A percentile compares a stretch with the other conserved stretches of the same genome.
Evolutionary conservation across 2,113 vertebrate genomes (phyloP).

Genomic region (Uria aalge): DNA sequence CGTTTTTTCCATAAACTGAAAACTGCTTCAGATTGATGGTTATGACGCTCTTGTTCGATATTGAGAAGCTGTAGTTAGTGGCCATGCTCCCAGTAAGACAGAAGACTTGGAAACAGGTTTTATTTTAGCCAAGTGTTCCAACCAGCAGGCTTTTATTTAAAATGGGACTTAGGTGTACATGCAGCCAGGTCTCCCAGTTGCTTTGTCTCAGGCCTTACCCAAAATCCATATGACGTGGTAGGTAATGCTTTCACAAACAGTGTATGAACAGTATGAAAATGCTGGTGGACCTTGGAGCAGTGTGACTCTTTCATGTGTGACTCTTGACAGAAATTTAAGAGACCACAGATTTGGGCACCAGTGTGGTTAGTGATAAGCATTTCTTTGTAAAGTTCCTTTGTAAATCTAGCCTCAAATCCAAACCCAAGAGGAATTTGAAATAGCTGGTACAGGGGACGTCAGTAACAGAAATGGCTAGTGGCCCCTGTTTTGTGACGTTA

Average conservation of each 20-base stretch:
- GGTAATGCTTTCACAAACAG: background rate
- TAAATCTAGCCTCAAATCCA: background rate
- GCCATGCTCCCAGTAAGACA: background rate
- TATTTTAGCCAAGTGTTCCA: background rate
- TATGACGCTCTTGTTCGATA: background rate
- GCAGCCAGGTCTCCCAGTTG: background rate
- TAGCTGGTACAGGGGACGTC: background rate
- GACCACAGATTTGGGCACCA: background rate
- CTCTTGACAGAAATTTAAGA: background rate
- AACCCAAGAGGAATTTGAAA: background rate
- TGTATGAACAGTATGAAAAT: background rate
- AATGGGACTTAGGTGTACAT: fast-evolving
- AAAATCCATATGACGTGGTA: background rate
- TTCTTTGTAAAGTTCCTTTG: background rate
- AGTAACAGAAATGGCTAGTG: background rate
- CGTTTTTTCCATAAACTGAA: background rate
- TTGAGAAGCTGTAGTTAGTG: background rate
- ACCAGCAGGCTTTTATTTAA: background rate
- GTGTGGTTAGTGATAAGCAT: background rate
- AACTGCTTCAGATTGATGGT: background rate
- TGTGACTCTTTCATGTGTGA: background rate
- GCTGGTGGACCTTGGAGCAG: background rate
- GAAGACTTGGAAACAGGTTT: background rate
- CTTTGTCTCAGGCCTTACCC: background rate
- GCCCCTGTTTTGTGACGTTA: background rate